Base-by-base conservation (phyloP, 2,113 vertebrate genomes). In the Buteo buteo region DNA sequence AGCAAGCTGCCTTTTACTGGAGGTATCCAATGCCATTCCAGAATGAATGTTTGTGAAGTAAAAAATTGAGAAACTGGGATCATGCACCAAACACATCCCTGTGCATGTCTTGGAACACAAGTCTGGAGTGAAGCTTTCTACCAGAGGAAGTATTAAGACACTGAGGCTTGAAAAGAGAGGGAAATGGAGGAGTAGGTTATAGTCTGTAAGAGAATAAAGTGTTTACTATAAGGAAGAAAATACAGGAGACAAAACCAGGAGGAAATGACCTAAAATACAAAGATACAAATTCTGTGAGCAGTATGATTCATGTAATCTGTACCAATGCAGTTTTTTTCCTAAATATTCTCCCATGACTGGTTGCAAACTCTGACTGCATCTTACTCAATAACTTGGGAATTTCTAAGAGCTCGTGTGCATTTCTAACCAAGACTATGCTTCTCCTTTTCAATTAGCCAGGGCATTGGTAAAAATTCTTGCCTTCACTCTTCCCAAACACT, bases 381-480 rank as follows among this genome's bases (percentile, higher is more conserved):
- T 44, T 18, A 3, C 20, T 36, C 31, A 16, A 34, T 7, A 20
- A 19, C 42, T 54, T 31, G n/a, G 55, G 29, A 76, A 76, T 76
- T 74, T 36, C 67, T 79, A 65, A 77, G 34, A 42, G n/a, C 25
- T 83, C 15, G 2, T 45, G 7, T 0, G 1, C 21, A 19, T 79
- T 50, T 55, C 55, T 65, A 40, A 65, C 7, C 21, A 29, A 24
- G 24, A 32, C 4, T 52, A 13, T 79, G 28, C 19, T 72, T 81
- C 19, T 11, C 5, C 16, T 19, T 71, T 26, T 20, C 25, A 47
- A 0, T 24, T 1, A 3, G 12, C 19, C 14, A 59, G 8, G 16
- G 5, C 55, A 36, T 10, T 49, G 13, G 24, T 66, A 22, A 34
- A 82, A 74, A 22, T 26, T 66, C 40, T 71, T 74, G 9, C 10